A percentile compares a stretch with the other conserved stretches of the same genome.
Conservation (phyloP, 2,113 vertebrate genomes). For the Ochotona princeps region DNA sequence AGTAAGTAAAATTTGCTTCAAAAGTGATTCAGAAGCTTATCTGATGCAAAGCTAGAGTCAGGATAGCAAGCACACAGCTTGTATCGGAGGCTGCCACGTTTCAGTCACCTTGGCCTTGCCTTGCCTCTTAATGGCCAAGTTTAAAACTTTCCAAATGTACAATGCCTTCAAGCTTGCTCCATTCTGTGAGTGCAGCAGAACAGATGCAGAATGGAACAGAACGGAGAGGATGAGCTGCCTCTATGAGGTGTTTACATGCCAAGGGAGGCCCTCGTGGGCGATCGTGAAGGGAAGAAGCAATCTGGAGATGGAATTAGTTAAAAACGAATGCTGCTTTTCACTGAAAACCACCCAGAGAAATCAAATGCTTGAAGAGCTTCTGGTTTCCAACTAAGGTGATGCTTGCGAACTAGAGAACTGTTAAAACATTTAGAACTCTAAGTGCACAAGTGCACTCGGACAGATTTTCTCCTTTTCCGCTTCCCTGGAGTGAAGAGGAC, state of each 20-base stretch:
- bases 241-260: background rate
- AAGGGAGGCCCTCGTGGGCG: background rate
- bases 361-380: conserved; percentile 16
- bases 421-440: conserved; percentile 70
- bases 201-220: background rate
- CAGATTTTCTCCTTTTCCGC: background rate
- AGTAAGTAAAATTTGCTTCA: conserved; percentile 67
- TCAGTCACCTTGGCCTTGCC: background rate
- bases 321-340: conserved; percentile 65
- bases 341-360: conserved; percentile 39
- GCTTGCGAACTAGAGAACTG: conserved; percentile 37
- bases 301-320: conserved; percentile 43
- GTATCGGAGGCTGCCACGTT: background rate
- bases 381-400: conserved; percentile 56
- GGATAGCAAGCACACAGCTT: background rate
- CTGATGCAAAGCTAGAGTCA: conserved; percentile 22
- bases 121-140: background rate
- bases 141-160: background rate
- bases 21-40: conserved; percentile 21
- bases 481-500: conserved; percentile 21
- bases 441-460: too few relatives aligned
- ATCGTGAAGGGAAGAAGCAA: background rate
- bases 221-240: too few relatives aligned
- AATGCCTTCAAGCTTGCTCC: background rate
- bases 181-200: background rate